Conservation (phyloP, 2,113 vertebrate genomes). For the Megaleporinus macrocephalus region DNA sequence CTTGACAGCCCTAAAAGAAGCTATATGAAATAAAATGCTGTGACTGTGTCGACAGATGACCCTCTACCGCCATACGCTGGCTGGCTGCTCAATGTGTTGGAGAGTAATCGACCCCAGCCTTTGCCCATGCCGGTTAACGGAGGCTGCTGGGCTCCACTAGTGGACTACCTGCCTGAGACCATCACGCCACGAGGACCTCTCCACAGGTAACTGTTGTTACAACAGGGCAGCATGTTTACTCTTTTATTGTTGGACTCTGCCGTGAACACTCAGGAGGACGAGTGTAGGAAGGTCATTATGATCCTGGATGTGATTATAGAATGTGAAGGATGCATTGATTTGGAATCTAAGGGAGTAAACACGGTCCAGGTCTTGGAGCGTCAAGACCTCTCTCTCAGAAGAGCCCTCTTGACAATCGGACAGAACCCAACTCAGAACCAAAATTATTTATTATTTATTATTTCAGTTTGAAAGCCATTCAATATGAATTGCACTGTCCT, state of each 20-base stretch:
- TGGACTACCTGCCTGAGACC: conserved; percentile 97
- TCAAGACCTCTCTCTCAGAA: too few relatives aligned
- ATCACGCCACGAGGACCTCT: conserved; percentile 93
- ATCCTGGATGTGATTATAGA: too few relatives aligned
- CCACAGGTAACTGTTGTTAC: conserved; percentile 82
- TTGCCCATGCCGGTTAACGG: conserved; percentile 96
- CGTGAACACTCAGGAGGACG: too few relatives aligned
- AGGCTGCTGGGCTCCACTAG: conserved; percentile 96
- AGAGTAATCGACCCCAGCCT: conserved; percentile 91
- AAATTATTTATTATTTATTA: too few relatives aligned
- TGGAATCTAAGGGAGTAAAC: too few relatives aligned
- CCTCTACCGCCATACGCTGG: conserved; percentile 93
- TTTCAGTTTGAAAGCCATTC: too few relatives aligned
- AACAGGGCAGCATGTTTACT: not conserved
- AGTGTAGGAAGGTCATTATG: too few relatives aligned
- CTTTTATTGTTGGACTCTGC: not conserved
- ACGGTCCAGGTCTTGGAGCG: too few relatives aligned
- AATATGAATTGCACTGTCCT: too few relatives aligned
- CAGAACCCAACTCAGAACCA: too few relatives aligned
- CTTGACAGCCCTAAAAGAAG: too few relatives aligned
- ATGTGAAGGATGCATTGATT: not conserved
- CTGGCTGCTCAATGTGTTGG: conserved; percentile 91
- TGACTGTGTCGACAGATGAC: conserved; percentile 78
- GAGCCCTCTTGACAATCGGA: too few relatives aligned
- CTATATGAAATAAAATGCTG: not conserved